Conservation (phyloP, 2,113 vertebrate genomes). For the Phaethornis superciliosus region DNA sequence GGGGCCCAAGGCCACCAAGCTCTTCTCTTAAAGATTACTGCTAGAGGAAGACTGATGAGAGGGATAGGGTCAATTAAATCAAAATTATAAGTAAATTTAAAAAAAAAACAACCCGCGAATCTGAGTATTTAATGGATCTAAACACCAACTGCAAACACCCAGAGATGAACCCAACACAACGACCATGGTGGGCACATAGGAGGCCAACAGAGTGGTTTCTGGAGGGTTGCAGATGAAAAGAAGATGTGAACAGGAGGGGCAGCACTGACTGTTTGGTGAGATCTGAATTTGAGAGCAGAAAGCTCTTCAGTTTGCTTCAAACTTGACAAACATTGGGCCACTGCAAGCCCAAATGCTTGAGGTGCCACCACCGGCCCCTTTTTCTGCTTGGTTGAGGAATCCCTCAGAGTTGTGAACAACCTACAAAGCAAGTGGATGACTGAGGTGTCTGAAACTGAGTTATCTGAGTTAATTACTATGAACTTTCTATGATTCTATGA, state of each 20-base stretch:
- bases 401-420: not conserved
- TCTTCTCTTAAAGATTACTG: not conserved
- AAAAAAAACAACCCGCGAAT: not conserved
- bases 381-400: not conserved
- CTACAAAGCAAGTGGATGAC: not conserved
- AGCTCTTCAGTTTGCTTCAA: rapidly evolving
- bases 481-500: too few species aligned
- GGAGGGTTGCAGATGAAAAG: not conserved
- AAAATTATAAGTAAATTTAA: too few species aligned
- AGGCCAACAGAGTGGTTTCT: not conserved
- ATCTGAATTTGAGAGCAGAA: not conserved
- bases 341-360: not conserved
- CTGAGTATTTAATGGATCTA: not conserved
- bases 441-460: not conserved
- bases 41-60: not conserved
- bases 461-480: too few species aligned
- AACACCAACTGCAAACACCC: not conserved
- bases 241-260: not conserved
- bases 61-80: too few species aligned
- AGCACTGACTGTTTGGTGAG: not conserved
- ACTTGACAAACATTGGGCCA: rapidly evolving
- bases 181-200: rapidly evolving
- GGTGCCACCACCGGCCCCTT: not conserved
- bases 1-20: not conserved
- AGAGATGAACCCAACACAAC: not conserved